Evolutionary conservation across 2,797 vertebrate genomes (phyloP), one percentile per base, ranked within the genome.

Genomic region (Pantherophis alleghaniensis): DNA sequence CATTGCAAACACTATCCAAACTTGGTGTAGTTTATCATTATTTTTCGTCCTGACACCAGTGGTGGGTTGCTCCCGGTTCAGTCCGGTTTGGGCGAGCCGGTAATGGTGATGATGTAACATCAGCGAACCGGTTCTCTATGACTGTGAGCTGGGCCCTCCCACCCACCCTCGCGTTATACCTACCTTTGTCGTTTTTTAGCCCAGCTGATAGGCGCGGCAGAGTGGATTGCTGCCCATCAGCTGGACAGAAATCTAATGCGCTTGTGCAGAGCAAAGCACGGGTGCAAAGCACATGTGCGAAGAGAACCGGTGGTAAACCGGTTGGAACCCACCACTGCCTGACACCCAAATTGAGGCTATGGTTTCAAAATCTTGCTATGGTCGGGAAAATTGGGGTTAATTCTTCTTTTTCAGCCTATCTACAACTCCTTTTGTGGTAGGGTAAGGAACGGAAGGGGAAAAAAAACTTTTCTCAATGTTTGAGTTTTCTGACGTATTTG

Each of bases 211-310:
- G 47, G 47, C 1, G 6, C 47, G 6, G 47, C 47, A 47, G 47
- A 47, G 47, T 51, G 6, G 47, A 51, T 51, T 51, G 1, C 47
- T 51, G 47, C 47, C 47, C 47, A 51, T 51, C 6, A 51, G 47
- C 47, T 51, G 47, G 5, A 5, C 47, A 47, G 6, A 51, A 51
- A 51, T 51, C 47, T 51, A 51, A 51, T 51, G 47, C 47, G 0
- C 6, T 51, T 51, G 47, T 0, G 6, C 6, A 0, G 47, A 51
- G 6, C 47, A 51, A 51, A 51, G 5, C 5, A 1, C 47, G 0
- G 1, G 37, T 42, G 47, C 47, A 47, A 47, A 47, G 6, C 6
- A 1, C 47, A 1, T 7, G 47, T 6, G 6, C 1, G 47, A 51
- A 51, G 47, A 51, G 47, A 51, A 51, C 47, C 47, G 47, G 7